These are phyloP conservation scores for Temnothorax unifasciatus DNA, from an alignment of 2,888 invertebrate genomes.

Conservation along the genomic window DNA sequence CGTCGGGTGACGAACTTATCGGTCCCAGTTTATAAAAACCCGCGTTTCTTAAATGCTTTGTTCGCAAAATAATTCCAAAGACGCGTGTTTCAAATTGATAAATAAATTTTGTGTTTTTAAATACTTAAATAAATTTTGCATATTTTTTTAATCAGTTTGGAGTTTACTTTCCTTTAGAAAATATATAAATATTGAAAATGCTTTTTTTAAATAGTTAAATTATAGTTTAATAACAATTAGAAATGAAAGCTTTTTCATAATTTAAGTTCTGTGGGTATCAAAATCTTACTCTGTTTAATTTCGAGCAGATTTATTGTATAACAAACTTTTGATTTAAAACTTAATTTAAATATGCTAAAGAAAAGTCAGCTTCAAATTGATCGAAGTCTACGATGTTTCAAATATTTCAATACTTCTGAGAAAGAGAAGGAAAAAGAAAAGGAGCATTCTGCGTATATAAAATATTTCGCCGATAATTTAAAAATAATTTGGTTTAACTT, in stretches of 20 bases:
- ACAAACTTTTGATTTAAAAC: not conserved
- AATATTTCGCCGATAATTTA: not conserved
- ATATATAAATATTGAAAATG: not conserved
- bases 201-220: not conserved
- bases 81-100: not conserved
- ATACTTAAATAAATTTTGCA: not conserved
- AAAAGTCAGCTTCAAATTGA: not conserved
- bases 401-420: not conserved
- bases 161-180: not conserved
- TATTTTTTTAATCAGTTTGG: not conserved
- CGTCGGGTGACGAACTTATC: constrained; percentile 5
- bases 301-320: not conserved
- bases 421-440: not conserved
- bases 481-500: not conserved
- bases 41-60: not conserved
- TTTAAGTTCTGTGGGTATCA: not conserved
- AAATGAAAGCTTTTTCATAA: not conserved
- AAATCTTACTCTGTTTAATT: constrained; percentile 17
- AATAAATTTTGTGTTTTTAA: not conserved
- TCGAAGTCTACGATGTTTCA: not conserved
- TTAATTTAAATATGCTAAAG: not conserved
- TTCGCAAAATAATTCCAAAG: constrained; percentile 10
- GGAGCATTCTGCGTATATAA: not conserved
- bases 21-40: constrained; percentile 9
- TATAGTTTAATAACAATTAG: not conserved